phyloP scores from a whole-genome alignment of 1,140 invertebrate species.

The Drosophila ercepeae region DNA sequence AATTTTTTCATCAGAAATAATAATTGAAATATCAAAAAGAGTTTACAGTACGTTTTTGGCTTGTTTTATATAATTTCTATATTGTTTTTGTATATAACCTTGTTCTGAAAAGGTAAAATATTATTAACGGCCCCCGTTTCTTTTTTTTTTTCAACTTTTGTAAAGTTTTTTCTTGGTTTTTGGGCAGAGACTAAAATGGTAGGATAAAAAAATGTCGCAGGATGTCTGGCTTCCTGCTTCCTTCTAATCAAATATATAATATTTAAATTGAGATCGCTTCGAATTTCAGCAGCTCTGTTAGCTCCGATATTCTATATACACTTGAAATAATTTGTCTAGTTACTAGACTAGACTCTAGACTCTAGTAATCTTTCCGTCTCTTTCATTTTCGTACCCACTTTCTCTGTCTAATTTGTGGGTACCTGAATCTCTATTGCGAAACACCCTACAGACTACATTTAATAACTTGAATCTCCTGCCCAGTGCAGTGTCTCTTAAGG shows the following conservation, averaged over 20 bases:
- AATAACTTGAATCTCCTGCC: too few relatives aligned
- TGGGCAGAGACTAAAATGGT: slow-evolving; percentile 18
- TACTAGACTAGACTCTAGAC: too few relatives aligned
- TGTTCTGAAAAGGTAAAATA: background rate
- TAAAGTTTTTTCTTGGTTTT: slow-evolving; percentile 21
- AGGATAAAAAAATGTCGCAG: slow-evolving; percentile 27
- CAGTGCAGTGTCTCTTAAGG: too few relatives aligned
- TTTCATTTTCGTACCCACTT: slow-evolving; percentile 4
- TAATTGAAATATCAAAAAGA: background rate
- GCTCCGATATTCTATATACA: slow-evolving; percentile 36
- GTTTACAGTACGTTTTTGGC: background rate
- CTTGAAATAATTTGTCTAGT: slow-evolving; percentile 17
- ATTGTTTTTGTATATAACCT: too few relatives aligned
- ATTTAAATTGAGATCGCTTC: slow-evolving; percentile 44
- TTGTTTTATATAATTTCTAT: too few relatives aligned
- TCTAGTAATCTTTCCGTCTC: background rate
- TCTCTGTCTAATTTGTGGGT: slow-evolving; percentile 23
- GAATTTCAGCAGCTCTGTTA: slow-evolving; percentile 14
- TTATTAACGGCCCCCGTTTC: slow-evolving; percentile 5
- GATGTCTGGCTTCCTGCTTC: too few relatives aligned
- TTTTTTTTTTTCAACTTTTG: slow-evolving; percentile 29
- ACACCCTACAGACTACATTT: slow-evolving; percentile 39
- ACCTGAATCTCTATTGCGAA: too few relatives aligned
- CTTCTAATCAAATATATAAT: slow-evolving; percentile 44
- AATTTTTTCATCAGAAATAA: too few relatives aligned